Evolutionary conservation across 2,888 invertebrate species (phyloP), one percentile per base, ranked within the genome.

Genomic region (Xestia c-nigrum): DNA sequence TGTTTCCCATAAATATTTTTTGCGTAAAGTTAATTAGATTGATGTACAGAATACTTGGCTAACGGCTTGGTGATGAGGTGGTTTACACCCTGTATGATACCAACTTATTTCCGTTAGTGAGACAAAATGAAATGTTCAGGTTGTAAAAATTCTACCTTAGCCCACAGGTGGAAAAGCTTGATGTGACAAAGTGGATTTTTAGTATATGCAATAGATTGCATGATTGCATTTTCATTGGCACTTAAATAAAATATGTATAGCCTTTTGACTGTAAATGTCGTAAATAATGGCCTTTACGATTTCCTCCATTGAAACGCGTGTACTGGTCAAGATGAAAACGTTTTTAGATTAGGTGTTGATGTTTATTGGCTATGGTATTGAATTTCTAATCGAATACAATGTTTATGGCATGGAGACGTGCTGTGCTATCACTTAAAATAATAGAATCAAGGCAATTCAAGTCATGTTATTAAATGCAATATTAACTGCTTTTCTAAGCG

Each of bases 281-380:
- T 76, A 65, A 75, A 66, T 81, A 65, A 57, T 52, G 19, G 55
- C 21, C 46, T 68, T 69, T 52, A 47, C 70, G 43, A 63, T 75
- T 85, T 85, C 76, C 66, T 67, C 19, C 1, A 21, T 31, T 21
- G 4, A 80, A 21, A 68, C 46, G 1, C 19, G 43, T 47, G 46
- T 59, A 43, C 46, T 50, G 40, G 38, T 52, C 57, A 52, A 50
- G 16, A 81, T 40, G 21, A 63, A 59, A 52, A 31, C 63, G 31
- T 67, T 59, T 47, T 21, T 71, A 67, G 21, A 47, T 68, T 52
- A 38, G 14, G 52, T 61, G 31, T 70, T 69, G 43, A 83, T 65
- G 52, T 68, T 72, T 72, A 80, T 59, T 57, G 65, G 40, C 31
- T 19, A 64, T 68, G 47, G 19, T 59, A 81, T 81, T 74, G 47